phyloP scores from a whole-genome alignment of 2,113 vertebrate species.

The Orientallactaga bullata region DNA sequence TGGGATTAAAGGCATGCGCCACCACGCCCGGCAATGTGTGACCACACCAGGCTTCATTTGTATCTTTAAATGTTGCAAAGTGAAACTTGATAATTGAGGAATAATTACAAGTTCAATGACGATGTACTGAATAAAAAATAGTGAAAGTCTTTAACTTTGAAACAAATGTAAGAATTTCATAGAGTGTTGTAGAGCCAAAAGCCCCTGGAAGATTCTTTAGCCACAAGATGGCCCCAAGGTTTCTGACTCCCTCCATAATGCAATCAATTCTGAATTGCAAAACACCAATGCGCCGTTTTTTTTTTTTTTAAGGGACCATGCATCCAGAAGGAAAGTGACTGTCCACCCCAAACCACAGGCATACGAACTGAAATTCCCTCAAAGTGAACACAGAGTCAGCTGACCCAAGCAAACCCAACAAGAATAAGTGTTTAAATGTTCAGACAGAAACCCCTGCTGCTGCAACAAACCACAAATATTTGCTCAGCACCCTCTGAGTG shows the following conservation, averaged over 20 bases:
- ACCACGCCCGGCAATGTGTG: too few species aligned
- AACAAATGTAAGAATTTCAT: neutral
- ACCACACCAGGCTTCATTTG: neutral
- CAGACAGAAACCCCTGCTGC: slow-evolving; percentile 7
- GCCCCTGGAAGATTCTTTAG: neutral
- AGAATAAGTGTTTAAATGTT: neutral
- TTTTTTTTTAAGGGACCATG: neutral
- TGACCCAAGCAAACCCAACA: slow-evolving; percentile 50
- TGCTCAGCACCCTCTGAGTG: neutral
- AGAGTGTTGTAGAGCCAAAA: neutral
- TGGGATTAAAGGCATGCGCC: too few species aligned
- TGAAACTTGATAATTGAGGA: neutral
- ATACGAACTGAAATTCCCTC: slow-evolving; percentile 2
- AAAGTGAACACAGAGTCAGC: neutral
- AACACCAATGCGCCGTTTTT: neutral
- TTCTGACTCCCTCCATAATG: neutral
- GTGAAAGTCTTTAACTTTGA: slow-evolving; percentile 20
- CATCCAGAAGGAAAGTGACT: slow-evolving; percentile 31
- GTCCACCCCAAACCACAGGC: neutral
- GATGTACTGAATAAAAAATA: neutral
- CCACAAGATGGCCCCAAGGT: slow-evolving; percentile 53
- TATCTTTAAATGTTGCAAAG: slow-evolving; percentile 34
- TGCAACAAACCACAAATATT: slow-evolving; percentile 30
- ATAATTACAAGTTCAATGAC: neutral
- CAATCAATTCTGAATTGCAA: slow-evolving; percentile 20